Percentiles rank a stretch among this genome's conserved stretches.
Evolutionary conservation across 1,140 invertebrate genomes (phyloP).

Genomic region (Drosophila malerkotliana): DNA sequence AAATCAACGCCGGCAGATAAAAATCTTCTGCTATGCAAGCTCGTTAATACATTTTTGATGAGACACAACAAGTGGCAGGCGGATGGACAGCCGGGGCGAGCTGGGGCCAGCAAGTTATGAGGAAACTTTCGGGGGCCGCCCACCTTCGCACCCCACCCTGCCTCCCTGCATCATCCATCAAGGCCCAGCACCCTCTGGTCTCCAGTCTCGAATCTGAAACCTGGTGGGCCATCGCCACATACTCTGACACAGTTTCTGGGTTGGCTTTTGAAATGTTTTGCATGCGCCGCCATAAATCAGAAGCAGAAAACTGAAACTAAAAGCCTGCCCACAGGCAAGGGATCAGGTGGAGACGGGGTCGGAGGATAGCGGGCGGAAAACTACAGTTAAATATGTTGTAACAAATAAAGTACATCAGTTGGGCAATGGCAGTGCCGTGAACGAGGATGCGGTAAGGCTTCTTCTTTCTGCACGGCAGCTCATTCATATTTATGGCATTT

Average conservation of each 20-base stretch:
- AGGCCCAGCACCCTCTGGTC: background rate
- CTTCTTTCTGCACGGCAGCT: slow-evolving; percentile 69
- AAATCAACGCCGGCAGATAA: slow-evolving; percentile 80
- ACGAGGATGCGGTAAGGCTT: slow-evolving; percentile 25
- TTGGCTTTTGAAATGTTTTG: slow-evolving; percentile 79
- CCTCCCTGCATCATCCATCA: background rate
- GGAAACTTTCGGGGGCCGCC: slow-evolving; percentile 46
- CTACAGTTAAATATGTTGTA: slow-evolving; percentile 82
- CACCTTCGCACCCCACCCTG: background rate
- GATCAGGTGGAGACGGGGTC: slow-evolving; percentile 4
- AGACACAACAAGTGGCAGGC: slow-evolving; percentile 79
- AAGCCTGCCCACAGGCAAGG: slow-evolving; percentile 59
- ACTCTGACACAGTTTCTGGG: slow-evolving; percentile 56
- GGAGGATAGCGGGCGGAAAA: slow-evolving; percentile 37
- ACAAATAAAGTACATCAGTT: slow-evolving; percentile 79
- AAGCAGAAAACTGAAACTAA: slow-evolving; percentile 68
- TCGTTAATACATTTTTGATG: slow-evolving; percentile 83
- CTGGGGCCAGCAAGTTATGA: slow-evolving; percentile 63
- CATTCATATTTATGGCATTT: slow-evolving; percentile 82
- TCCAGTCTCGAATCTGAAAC: slow-evolving; percentile 1
- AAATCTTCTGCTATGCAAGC: slow-evolving; percentile 80
- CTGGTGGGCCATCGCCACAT: slow-evolving; percentile 10
- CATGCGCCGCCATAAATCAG: slow-evolving; percentile 75
- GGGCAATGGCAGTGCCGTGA: slow-evolving; percentile 22
- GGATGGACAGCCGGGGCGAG: slow-evolving; percentile 43